A percentile compares a stretch with the other conserved stretches of the same genome.
phyloP scores from a whole-genome alignment of 2,888 invertebrate species.

The Tanaodytes sp. region DNA sequence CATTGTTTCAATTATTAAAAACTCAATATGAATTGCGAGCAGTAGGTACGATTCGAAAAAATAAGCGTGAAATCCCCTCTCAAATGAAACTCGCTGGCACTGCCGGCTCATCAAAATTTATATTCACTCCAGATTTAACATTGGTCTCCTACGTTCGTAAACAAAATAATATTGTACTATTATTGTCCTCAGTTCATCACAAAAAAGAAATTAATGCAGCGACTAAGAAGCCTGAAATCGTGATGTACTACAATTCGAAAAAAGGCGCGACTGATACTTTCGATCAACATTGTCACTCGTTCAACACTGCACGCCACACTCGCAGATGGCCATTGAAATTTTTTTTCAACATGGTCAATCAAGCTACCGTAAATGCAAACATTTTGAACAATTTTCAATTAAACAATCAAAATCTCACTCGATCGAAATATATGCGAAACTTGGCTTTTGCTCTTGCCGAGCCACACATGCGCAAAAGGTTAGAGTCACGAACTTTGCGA shows the following conservation, averaged over 20 bases:
- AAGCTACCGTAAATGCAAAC: conserved; percentile 22
- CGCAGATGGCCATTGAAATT: conserved; percentile 21
- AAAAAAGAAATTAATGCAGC: not conserved
- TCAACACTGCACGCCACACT: conserved; percentile 4
- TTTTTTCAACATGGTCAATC: conserved; percentile 22
- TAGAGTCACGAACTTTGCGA: conserved; percentile 4
- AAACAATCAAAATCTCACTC: conserved; percentile 3
- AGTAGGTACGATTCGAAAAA: conserved; percentile 19
- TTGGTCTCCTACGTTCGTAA: not conserved
- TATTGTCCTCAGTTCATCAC: conserved; percentile 10
- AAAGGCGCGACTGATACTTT: conserved; percentile 21
- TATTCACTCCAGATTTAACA: not conserved
- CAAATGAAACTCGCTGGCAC: not conserved
- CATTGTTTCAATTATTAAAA: conserved; percentile 15
- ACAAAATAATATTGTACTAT: conserved; percentile 11
- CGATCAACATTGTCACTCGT: conserved; percentile 9
- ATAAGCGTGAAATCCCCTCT: conserved; percentile 14
- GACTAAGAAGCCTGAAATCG: conserved; percentile 4
- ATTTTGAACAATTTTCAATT: conserved; percentile 26
- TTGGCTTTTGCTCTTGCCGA: conserved; percentile 10
- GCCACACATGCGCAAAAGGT: conserved; percentile 6
- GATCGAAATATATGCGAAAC: conserved; percentile 9
- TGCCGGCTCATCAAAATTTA: conserved; percentile 6
- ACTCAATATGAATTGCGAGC: conserved; percentile 18
- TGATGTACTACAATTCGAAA: conserved; percentile 1